Percentiles rank a stretch among this genome's conserved stretches.
These are phyloP conservation scores for Agrochola lota DNA, from an alignment of 2,888 invertebrate species.

Conservation along the genomic window DNA sequence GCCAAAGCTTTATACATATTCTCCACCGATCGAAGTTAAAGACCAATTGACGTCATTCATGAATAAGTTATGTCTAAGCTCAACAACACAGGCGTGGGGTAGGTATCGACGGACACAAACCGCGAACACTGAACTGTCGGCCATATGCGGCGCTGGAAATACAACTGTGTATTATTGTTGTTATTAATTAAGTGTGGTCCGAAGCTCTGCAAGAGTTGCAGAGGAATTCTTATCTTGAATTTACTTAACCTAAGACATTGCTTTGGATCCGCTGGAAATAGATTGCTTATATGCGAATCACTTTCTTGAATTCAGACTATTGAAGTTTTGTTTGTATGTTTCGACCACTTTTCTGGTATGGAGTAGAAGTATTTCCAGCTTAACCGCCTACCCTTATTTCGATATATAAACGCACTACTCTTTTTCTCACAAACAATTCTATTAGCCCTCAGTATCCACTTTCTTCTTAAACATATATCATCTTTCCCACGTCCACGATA, in stretches of 20 bases:
- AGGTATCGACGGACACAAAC: constrained; percentile 50
- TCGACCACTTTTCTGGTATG: not conserved
- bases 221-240: not conserved
- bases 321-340: not conserved
- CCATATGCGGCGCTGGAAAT: constrained; percentile 54
- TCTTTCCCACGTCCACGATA: not conserved
- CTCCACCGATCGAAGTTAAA: constrained; percentile 30
- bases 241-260: not conserved
- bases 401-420: not conserved
- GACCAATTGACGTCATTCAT: constrained; percentile 54
- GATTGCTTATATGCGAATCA: not conserved
- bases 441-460: not conserved
- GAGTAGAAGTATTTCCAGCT: not conserved
- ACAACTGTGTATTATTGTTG: constrained; percentile 40
- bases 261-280: not conserved
- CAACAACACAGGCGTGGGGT: constrained; percentile 11
- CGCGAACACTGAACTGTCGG: constrained; percentile 33
- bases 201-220: constrained; percentile 24
- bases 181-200: constrained; percentile 38
- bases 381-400: not conserved
- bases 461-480: not conserved
- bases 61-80: constrained; percentile 53
- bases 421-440: not conserved
- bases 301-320: not conserved
- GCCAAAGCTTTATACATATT: not conserved